A percentile compares a stretch with the other conserved stretches of the same genome.
phyloP scores from a whole-genome alignment of 1,140 invertebrate species.

The Drosophila suzukii region DNA sequence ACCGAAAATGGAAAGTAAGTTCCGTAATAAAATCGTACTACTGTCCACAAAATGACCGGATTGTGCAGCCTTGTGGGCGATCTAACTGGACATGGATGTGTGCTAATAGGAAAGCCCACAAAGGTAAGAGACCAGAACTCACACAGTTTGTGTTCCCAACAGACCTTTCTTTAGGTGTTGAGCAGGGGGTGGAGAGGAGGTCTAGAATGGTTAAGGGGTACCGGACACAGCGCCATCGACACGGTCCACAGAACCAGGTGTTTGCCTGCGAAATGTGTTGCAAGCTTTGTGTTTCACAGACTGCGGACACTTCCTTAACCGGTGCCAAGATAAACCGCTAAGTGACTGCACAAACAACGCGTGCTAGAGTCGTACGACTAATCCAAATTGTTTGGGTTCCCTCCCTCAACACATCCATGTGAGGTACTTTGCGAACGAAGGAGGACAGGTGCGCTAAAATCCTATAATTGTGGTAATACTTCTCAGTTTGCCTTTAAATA shows the following conservation, averaged over 20 bases:
- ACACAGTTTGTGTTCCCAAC: conserved; percentile 2
- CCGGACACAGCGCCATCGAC: conserved; percentile 19
- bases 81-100: conserved; percentile 31
- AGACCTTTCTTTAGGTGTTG: conserved; percentile 10
- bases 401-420: conserved; percentile 13
- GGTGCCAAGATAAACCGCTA: conserved; percentile 47
- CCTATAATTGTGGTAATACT: not conserved
- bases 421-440: conserved; percentile 3
- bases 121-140: conserved; percentile 43
- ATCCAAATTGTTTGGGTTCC: conserved; percentile 41
- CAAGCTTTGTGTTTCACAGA: conserved; percentile 53
- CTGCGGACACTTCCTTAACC: conserved; percentile 57
- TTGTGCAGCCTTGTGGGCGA: conserved; percentile 1
- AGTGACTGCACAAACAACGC: conserved; percentile 67
- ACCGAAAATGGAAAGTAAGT: conserved; percentile 37
- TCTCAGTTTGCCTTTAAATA: not conserved
- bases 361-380: conserved; percentile 61
- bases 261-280: conserved; percentile 71
- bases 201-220: not conserved
- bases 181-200: not conserved
- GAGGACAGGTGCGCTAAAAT: conserved; percentile 3
- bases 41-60: conserved; percentile 3
- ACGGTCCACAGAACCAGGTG: conserved; percentile 36
- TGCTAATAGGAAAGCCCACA: conserved; percentile 47
- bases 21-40: conserved; percentile 8